Evolutionary conservation across 2,113 vertebrate genomes (phyloP), one percentile per base, ranked within the genome.

Genomic region (Chrysochloris asiatica): DNA sequence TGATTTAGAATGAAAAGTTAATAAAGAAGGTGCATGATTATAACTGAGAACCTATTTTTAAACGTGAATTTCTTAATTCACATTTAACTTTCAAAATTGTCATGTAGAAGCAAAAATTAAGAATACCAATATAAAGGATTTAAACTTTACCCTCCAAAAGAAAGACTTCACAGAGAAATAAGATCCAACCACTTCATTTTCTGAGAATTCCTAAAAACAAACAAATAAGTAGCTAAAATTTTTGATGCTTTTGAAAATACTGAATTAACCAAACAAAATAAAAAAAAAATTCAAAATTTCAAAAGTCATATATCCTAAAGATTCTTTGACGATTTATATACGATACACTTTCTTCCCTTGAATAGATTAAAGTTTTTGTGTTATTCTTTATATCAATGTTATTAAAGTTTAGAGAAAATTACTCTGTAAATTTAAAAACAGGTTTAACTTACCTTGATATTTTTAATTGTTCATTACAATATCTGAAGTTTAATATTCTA

Each of bases 161-260:
- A 96, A 95, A 96, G 96, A 96, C 95, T 96, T 96, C 96, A 96
- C 88, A 95, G 96, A 95, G 90, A 95, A 95, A 95, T 96, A 95
- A 95, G 94, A 95, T 97, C 96, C 96, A 93, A 94, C 43, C 94
- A 96, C 95, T 95, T 97, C 96, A 59, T 90, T 96, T 95, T 95
- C 94, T 96, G 95, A 96, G 77, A 96, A 83, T 30, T 96, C 95
- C 95, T 96, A 96, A 92, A 96, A 97, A 89, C 63, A 96, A 95
- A 92, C 92, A 96, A 88, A 96, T 65, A 90, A 92, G 94, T 95
- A 96, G 73, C 96, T 92, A 94, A 78, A 90, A 30, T 89, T 83
- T 88, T 14, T 90, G 22, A 28, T 78, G 28, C 56, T 92, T 92
- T 65, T 79, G 28, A 85, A 48, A 67, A 48, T 69, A 82, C 1